These are phyloP conservation scores for Telmatherina bonti DNA, from an alignment of 2,797 vertebrate species.

Conservation along the genomic window DNA sequence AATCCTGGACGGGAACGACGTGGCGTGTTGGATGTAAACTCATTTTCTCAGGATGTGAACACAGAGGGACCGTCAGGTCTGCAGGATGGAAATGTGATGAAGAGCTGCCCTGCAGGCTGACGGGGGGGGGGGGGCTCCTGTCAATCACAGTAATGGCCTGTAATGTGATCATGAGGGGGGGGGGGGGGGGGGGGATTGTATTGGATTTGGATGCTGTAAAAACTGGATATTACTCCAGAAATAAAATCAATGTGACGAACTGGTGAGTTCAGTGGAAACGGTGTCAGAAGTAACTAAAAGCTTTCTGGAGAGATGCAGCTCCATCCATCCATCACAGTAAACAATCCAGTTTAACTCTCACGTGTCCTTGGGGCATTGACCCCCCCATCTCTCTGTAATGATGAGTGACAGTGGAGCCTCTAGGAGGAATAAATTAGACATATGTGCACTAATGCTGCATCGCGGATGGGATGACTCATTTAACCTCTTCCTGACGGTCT, in stretches of 20 bases:
- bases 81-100: no score
- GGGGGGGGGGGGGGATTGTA: not conserved
- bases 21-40: no score
- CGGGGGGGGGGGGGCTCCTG: constrained; percentile 7
- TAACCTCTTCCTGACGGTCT: no score
- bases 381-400: constrained; percentile 41
- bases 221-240: not conserved
- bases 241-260: constrained; percentile 29
- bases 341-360: constrained; percentile 58
- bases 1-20: no score
- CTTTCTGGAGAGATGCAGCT: no score
- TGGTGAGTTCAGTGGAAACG: constrained; percentile 16
- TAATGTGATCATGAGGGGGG: constrained; percentile 25
- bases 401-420: constrained; percentile 59
- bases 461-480: constrained; percentile 46
- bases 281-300: no score
- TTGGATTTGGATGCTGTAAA: constrained; percentile 10
- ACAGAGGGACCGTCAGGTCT: no score
- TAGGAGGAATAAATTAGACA: constrained; percentile 53
- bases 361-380: constrained; percentile 60
- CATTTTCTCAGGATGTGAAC: no score
- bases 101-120: no score
- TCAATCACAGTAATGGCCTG: constrained; percentile 60
- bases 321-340: constrained; percentile 18
- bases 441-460: constrained; percentile 39